These are phyloP conservation scores for Mionectes olivaceus DNA, from an alignment of 2,797 vertebrate species.

Conservation along the genomic window DNA sequence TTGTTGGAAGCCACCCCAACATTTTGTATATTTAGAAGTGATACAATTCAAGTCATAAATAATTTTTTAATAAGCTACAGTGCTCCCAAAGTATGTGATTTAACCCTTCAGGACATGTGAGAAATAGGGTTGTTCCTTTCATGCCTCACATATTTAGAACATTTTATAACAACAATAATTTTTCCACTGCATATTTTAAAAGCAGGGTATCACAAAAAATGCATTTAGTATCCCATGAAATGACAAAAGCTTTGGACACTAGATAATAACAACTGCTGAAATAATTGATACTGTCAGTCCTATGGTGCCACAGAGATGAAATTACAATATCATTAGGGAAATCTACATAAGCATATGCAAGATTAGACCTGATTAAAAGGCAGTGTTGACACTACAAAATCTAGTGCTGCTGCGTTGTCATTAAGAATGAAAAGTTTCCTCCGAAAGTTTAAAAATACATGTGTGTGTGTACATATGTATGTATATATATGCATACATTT, in stretches of 20 bases:
- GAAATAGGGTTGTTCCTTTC: not conserved
- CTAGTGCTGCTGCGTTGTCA: not conserved
- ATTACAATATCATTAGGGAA: not conserved
- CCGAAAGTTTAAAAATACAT: not conserved
- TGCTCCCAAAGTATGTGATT: not conserved
- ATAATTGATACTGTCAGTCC: not conserved
- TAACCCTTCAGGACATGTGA: conserved; percentile 1
- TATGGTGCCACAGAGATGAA: not conserved
- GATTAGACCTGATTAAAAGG: conserved; percentile 1
- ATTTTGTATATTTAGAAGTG: conserved; percentile 56
- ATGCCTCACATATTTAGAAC: not conserved
- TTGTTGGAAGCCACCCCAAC: conserved; percentile 49
- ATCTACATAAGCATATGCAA: not conserved
- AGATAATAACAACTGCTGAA: not conserved
- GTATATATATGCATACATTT: fast-evolving
- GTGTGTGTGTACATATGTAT: not conserved
- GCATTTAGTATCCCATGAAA: not conserved
- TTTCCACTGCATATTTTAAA: not conserved
- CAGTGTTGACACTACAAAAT: not conserved
- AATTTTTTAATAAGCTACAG: conserved; percentile 44
- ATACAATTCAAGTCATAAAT: conserved; percentile 52
- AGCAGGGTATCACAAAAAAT: not conserved
- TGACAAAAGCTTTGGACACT: not conserved
- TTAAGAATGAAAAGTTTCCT: not conserved
- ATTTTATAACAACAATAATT: not conserved